These are phyloP conservation scores for Morone chrysops DNA, from an alignment of 2,113 vertebrate species.

Conservation along the genomic window DNA sequence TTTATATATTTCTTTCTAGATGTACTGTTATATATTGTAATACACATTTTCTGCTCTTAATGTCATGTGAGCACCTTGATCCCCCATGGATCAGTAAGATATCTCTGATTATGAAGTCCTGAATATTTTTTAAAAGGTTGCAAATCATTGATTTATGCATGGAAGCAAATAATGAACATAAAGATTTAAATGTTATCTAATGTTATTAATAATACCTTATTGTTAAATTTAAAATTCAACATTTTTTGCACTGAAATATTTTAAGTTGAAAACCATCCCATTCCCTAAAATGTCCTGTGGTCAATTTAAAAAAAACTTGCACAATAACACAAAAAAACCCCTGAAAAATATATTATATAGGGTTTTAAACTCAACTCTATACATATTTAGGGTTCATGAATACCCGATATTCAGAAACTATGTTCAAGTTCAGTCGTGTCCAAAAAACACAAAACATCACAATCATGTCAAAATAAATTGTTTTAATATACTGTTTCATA, in stretches of 20 bases:
- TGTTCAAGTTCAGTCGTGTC: too few species aligned
- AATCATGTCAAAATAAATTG: conserved; percentile 65
- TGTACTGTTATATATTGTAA: too few species aligned
- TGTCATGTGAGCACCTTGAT: too few species aligned
- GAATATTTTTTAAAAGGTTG: too few species aligned
- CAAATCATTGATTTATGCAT: not conserved
- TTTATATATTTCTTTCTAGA: too few species aligned
- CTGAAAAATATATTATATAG: too few species aligned
- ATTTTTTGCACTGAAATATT: not conserved
- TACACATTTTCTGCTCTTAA: too few species aligned
- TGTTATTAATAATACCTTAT: not conserved
- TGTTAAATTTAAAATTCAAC: not conserved
- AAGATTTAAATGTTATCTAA: not conserved
- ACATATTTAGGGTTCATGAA: not conserved
- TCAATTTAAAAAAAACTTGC: too few species aligned
- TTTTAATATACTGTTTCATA: conserved; percentile 73
- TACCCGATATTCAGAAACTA: not conserved
- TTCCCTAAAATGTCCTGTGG: too few species aligned
- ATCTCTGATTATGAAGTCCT: not conserved
- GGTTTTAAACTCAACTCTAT: too few species aligned
- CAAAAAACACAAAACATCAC: not conserved
- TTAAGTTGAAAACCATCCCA: not conserved
- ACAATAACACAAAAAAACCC: too few species aligned
- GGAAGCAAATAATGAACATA: not conserved
- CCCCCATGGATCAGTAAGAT: too few species aligned